Evolutionary conservation across 2,113 vertebrate genomes (phyloP).

Genomic region (Sceloporus undulatus): DNA sequence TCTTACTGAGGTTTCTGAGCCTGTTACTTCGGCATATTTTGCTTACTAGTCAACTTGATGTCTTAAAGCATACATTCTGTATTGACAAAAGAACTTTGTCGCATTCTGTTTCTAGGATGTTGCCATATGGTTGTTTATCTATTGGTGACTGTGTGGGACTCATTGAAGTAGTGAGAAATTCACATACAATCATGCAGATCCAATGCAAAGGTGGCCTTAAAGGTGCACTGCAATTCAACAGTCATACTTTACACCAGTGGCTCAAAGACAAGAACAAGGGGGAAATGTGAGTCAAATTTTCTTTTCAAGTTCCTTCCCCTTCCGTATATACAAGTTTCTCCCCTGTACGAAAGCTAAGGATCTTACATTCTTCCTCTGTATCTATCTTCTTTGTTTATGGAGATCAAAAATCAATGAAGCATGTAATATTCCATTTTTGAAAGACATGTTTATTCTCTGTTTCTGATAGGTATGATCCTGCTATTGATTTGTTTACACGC

Average conservation of each 20-base stretch:
- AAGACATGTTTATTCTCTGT: slow-evolving; percentile 59
- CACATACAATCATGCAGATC: slow-evolving; percentile 99
- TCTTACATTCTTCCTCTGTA: not conserved
- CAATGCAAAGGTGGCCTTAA: slow-evolving; percentile 98
- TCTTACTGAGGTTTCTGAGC: not conserved
- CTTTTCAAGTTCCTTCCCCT: slow-evolving; percentile 16
- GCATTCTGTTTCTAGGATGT: slow-evolving; percentile 85
- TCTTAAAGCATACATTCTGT: slow-evolving; percentile 15
- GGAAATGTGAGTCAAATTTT: slow-evolving; percentile 87
- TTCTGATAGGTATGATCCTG: slow-evolving; percentile 90
- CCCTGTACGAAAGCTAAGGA: slow-evolving; percentile 17
- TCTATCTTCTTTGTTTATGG: not conserved
- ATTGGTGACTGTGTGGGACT: slow-evolving; percentile 97
- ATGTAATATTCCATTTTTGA: not conserved
- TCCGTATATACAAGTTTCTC: not conserved
- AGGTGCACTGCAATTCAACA: slow-evolving; percentile 97
- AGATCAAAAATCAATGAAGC: not conserved
- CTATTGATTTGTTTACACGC: slow-evolving; percentile 96
- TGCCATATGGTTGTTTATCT: slow-evolving; percentile 96
- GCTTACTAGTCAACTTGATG: not conserved
- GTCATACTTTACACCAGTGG: slow-evolving; percentile 96
- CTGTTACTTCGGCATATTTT: not conserved
- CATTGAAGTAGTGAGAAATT: slow-evolving; percentile 97
- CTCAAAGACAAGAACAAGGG: slow-evolving; percentile 99
- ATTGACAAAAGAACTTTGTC: not conserved